phyloP scores from a whole-genome alignment of 2,113 vertebrate species.

The Muscicapa adusta region DNA sequence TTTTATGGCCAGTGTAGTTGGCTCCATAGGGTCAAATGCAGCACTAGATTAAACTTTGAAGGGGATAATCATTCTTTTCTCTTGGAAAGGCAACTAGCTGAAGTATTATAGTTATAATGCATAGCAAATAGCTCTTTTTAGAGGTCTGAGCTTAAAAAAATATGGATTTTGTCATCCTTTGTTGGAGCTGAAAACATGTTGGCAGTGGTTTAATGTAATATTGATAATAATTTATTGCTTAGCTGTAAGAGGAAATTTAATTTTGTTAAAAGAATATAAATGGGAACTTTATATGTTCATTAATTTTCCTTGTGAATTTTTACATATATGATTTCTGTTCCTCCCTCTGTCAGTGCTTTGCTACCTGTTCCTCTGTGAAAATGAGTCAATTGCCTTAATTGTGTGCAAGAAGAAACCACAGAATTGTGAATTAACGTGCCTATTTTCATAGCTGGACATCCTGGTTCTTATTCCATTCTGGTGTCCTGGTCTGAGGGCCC shows the following conservation, averaged over 20 bases:
- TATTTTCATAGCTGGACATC: not conserved
- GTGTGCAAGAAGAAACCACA: not conserved
- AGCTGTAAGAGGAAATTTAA: not conserved
- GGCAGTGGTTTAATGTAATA: not conserved
- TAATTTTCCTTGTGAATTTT: not conserved
- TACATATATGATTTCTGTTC: not conserved
- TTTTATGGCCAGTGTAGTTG: not conserved
- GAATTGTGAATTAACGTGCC: not conserved
- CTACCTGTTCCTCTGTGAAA: not conserved
- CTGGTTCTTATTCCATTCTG: not conserved
- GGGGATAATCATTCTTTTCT: not conserved
- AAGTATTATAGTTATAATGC: not conserved
- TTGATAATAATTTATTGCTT: not conserved
- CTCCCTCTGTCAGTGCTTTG: not conserved
- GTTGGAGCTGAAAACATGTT: not conserved
- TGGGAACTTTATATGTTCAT: not conserved
- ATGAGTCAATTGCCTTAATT: not conserved
- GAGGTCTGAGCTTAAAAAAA: not conserved
- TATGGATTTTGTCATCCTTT: not conserved
- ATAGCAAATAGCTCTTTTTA: not conserved
- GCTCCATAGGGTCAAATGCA: not conserved
- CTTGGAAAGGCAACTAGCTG: not conserved
- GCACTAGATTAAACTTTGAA: not conserved
- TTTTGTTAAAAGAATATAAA: not conserved
- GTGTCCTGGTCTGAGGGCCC: not conserved